phyloP scores from a whole-genome alignment of 2,113 vertebrate species.

The Ardeotis arabs region DNA sequence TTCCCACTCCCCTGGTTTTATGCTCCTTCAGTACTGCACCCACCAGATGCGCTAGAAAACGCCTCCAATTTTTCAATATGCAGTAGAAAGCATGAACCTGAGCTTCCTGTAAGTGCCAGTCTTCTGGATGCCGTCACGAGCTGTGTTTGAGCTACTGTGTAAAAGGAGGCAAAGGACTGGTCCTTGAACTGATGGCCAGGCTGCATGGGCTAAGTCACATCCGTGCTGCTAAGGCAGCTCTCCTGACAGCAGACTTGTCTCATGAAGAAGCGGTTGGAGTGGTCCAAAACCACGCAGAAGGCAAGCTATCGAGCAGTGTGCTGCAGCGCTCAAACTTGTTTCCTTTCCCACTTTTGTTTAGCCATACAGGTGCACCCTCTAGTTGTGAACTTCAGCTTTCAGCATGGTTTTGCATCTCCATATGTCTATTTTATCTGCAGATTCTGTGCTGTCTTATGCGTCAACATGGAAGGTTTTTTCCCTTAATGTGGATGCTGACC shows the following conservation, averaged over 20 bases:
- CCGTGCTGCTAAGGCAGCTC: neutral
- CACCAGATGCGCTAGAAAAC: neutral
- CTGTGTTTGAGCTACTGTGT: neutral
- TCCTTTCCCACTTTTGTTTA: neutral
- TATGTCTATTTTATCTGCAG: neutral
- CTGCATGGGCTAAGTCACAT: accelerated
- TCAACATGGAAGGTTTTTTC: neutral
- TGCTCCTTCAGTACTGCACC: neutral
- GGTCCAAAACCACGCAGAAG: neutral
- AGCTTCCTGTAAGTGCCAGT: neutral
- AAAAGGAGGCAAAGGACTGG: neutral
- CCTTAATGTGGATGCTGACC: accelerated
- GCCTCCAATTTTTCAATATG: accelerated
- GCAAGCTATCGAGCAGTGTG: neutral
- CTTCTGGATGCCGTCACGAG: neutral
- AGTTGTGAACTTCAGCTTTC: neutral
- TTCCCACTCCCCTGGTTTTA: neutral
- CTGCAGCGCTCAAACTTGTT: neutral
- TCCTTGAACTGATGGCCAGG: neutral
- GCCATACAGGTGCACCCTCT: neutral
- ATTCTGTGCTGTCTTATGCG: neutral
- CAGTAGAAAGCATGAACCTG: neutral
- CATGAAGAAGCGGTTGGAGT: neutral
- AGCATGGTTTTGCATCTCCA: neutral
- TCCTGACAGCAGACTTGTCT: neutral